Evolutionary conservation across 2,888 invertebrate genomes (phyloP).

Genomic region (Antheraea yamamai): DNA sequence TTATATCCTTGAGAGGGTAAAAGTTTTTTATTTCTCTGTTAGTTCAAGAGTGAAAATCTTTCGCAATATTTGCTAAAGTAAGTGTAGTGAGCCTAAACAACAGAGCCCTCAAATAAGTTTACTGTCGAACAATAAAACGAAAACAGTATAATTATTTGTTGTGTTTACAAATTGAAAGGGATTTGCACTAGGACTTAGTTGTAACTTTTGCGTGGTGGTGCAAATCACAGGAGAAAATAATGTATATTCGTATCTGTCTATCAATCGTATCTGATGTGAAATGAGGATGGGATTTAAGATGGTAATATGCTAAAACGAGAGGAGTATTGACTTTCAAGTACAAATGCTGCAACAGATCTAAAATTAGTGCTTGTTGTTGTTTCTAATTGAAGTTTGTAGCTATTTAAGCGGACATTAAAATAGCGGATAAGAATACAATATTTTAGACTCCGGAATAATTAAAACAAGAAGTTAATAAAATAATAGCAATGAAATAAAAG

Average conservation of each 20-base stretch:
- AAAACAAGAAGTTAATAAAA: no score
- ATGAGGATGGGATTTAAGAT: no score
- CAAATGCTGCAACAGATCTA: no score
- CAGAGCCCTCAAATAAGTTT: not conserved
- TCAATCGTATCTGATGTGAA: no score
- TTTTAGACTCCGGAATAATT: no score
- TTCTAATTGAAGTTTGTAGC: no score
- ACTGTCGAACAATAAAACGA: not conserved
- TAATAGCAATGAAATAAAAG: no score
- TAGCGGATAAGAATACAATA: not conserved
- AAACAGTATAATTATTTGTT: constrained; percentile 13
- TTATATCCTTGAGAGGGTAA: not conserved
- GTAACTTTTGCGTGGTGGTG: constrained; percentile 28
- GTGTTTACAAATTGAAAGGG: constrained; percentile 55
- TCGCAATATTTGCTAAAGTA: constrained; percentile 2
- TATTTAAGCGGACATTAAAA: no score
- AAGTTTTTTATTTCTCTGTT: not conserved
- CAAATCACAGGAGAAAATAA: not conserved
- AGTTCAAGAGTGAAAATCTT: not conserved
- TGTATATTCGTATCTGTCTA: no score
- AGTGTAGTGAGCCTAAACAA: not conserved
- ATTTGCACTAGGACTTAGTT: constrained; percentile 42
- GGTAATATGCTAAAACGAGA: no score
- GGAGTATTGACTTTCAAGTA: no score
- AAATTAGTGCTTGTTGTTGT: no score